These are phyloP conservation scores for Sericinus montela DNA, from an alignment of 2,888 invertebrate genomes.

Conservation along the genomic window DNA sequence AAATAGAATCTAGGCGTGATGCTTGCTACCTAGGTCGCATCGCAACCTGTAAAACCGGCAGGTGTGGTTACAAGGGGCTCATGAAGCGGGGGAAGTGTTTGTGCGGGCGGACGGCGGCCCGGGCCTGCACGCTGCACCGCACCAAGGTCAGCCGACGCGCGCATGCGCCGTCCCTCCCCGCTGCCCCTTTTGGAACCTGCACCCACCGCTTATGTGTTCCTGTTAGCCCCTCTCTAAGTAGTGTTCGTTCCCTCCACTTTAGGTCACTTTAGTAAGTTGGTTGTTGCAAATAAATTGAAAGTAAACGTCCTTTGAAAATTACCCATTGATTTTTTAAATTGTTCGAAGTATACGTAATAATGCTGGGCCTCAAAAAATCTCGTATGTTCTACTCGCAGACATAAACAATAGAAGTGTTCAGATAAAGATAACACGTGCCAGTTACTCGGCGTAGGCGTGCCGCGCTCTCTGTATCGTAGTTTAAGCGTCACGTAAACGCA, in stretches of 20 bases:
- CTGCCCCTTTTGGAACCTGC: constrained; percentile 42
- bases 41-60: constrained; percentile 73
- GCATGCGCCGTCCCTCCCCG: constrained; percentile 59
- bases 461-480: constrained; percentile 20
- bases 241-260: constrained; percentile 33
- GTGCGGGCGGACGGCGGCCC: constrained; percentile 34
- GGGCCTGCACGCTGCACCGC: constrained; percentile 74
- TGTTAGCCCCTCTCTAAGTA: constrained; percentile 52
- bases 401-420: constrained; percentile 25
- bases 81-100: constrained; percentile 45
- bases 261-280: not conserved
- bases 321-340: too few species aligned
- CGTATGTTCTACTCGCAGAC: constrained; percentile 29
- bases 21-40: constrained; percentile 57
- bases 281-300: too few species aligned
- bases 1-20: constrained; percentile 65
- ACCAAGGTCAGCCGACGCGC: constrained; percentile 73
- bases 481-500: constrained; percentile 3
- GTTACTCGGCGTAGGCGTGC: constrained; percentile 31
- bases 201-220: constrained; percentile 51
- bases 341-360: constrained; percentile 1
- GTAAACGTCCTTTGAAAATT: not conserved
- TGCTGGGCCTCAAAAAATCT: constrained; percentile 28
- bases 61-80: constrained; percentile 56
- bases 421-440: constrained; percentile 43